Evolutionary conservation across 2,797 vertebrate genomes (phyloP), one percentile per base, ranked within the genome.

Genomic region (Anguilla pacifica): DNA sequence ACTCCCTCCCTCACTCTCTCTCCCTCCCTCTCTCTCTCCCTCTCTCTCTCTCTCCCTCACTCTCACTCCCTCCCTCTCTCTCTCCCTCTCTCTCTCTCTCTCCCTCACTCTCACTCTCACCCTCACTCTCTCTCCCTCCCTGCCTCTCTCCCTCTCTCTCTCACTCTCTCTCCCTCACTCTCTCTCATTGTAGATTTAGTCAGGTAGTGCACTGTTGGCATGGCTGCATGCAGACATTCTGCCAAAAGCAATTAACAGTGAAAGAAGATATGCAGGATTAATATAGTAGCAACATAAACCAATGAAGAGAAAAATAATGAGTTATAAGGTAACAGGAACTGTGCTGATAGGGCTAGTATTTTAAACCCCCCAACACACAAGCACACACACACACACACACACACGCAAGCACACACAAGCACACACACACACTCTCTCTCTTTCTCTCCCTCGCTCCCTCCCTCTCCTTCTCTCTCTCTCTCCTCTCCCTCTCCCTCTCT

Each of bases 1-100:
- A 61, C 87, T 11, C 31, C 55, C 85, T 87, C 49, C 61, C 46
- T 28, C 31, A 39, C 25, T 79, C 43, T 84, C 35, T 53, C n/a
- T 28, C 46, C 31, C 39, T 79, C 61, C 83, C 61, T 7, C n/a
- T 3, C 17, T 77, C 19, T 70, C n/a, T 28, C 28, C 64, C 86
- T n/a, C 61, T 49, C 51, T 31, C 51, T 74, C 87, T 11, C 31
- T 59, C 85, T 87, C 49, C 61, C 35, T 28, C 31, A 39, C 25
- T 79, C 43, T 84, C 35, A 46, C n/a, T 28, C 46, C 28, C 77
- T 35, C 39, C 77, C 61, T 84, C 61, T 7, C n/a, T 3, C 17
- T 77, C 19, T 70, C n/a, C 22, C 28, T 79, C 86, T 17, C 61
- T 49, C 61, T 25, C 51, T 77, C 87, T 6, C 31, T 59, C 85